Conservation (phyloP, 2,797 vertebrate genomes). For the Micropoecilia bifurca region DNA sequence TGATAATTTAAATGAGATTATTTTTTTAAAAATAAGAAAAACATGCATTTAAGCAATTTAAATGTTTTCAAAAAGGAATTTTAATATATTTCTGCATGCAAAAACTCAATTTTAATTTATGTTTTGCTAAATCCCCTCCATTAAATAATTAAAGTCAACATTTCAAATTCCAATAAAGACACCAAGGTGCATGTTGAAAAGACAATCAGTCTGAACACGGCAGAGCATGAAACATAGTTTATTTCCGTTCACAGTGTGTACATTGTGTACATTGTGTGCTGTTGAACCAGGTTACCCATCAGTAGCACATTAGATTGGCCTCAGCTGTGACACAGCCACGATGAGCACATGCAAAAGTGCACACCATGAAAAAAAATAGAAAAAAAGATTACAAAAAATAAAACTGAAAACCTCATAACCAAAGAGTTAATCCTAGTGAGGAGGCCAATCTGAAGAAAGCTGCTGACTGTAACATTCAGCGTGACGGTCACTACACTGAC, state of each 20-base stretch:
- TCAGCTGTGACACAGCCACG: constrained; percentile 58
- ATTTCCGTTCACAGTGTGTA: constrained; percentile 83
- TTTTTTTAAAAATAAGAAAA: too few relatives aligned
- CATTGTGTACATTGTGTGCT: constrained; percentile 80
- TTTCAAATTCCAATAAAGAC: not conserved
- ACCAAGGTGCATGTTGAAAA: not conserved
- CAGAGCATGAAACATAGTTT: constrained; percentile 74
- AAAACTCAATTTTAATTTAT: not conserved
- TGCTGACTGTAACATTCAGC: constrained; percentile 29
- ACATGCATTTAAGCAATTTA: too few relatives aligned
- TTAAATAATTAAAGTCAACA: not conserved
- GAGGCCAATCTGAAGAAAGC: constrained; percentile 29
- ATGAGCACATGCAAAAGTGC: constrained; percentile 75
- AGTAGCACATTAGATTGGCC: constrained; percentile 72
- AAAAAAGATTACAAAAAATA: constrained; percentile 15
- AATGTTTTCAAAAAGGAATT: too few relatives aligned
- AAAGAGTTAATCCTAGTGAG: constrained; percentile 39
- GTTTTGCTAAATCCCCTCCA: not conserved
- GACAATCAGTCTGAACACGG: constrained; percentile 7
- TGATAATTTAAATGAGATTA: not conserved
- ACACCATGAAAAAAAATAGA: constrained; percentile 42
- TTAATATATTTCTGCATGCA: not conserved
- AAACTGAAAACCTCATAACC: constrained; percentile 38
- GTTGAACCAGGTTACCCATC: constrained; percentile 69
- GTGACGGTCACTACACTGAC: constrained; percentile 14